Percentiles rank a stretch among this genome's conserved stretches.
phyloP scores from a whole-genome alignment of 1,140 invertebrate species.

The Drosophila bifasciata region DNA sequence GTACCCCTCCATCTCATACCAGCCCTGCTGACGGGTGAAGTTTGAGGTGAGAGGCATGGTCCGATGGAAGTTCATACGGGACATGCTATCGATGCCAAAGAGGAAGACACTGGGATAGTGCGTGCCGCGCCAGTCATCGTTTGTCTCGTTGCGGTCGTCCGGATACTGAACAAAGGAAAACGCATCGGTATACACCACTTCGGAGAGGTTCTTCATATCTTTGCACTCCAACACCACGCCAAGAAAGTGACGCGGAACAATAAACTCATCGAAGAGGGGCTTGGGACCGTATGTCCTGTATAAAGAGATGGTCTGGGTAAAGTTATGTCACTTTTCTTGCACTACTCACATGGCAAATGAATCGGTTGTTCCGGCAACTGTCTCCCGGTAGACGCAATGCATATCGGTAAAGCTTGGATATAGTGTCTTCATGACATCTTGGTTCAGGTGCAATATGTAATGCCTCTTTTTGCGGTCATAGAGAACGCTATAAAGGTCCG shows the following conservation, averaged over 20 bases:
- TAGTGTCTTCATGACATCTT: too few relatives aligned
- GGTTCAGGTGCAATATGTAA: too few relatives aligned
- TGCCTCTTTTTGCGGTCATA: too few relatives aligned
- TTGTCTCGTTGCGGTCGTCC: conserved; percentile 2
- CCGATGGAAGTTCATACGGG: conserved; percentile 44
- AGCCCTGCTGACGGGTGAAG: conserved; percentile 22
- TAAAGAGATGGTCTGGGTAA: too few relatives aligned
- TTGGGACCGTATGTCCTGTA: too few relatives aligned
- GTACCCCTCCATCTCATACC: conserved; percentile 47
- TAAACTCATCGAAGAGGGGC: not conserved
- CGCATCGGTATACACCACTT: conserved; percentile 33
- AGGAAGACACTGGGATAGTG: conserved; percentile 30
- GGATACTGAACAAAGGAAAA: conserved; percentile 37
- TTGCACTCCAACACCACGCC: conserved; percentile 24
- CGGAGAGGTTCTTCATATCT: not conserved
- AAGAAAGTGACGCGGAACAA: conserved; percentile 21
- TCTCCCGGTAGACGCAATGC: too few relatives aligned
- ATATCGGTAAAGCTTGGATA: too few relatives aligned
- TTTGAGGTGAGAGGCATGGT: conserved; percentile 40
- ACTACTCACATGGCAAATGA: too few relatives aligned
- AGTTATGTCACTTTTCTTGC: too few relatives aligned
- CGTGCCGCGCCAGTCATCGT: conserved; percentile 55
- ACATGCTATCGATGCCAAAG: conserved; percentile 41
- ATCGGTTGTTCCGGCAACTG: too few relatives aligned
- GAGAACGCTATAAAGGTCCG: too few relatives aligned